Evolutionary conservation across 2,888 invertebrate species (phyloP).

Genomic region (Drosophila testacea): DNA sequence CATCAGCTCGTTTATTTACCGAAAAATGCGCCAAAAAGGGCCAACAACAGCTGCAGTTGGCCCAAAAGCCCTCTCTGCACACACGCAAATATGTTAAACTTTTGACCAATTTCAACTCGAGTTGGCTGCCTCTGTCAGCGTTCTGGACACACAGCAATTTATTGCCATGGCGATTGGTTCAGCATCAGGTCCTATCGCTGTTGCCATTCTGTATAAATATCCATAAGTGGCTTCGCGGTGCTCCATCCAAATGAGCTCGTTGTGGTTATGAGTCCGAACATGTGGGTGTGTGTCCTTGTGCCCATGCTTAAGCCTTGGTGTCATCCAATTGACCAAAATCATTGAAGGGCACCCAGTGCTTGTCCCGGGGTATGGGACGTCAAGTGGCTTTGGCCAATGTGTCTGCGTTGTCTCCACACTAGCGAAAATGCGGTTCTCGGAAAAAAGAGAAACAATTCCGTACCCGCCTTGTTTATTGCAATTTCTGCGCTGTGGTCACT

Average conservation of each 20-base stretch:
- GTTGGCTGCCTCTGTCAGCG: conserved; percentile 59
- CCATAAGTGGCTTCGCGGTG: conserved; percentile 68
- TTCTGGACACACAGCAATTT: conserved; percentile 69
- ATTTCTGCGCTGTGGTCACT: conserved; percentile 58
- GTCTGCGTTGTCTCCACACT: conserved; percentile 31
- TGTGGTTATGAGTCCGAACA: conserved; percentile 58
- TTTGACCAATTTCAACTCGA: conserved; percentile 81
- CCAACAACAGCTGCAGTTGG: conserved; percentile 36
- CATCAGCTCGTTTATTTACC: conserved; percentile 64
- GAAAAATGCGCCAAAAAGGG: conserved; percentile 73
- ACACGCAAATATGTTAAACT: conserved; percentile 81
- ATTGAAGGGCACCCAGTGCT: conserved; percentile 40
- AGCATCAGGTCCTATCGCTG: conserved; percentile 27
- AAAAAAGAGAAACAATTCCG: conserved; percentile 55
- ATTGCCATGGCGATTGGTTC: conserved; percentile 79
- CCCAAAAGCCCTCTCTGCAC: conserved; percentile 40
- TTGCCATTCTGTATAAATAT: conserved; percentile 18
- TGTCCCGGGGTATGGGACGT: conserved; percentile 2
- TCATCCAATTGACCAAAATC: conserved; percentile 66
- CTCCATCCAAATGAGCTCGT: conserved; percentile 48
- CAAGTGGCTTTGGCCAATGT: conserved; percentile 55
- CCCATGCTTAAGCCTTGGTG: conserved; percentile 33
- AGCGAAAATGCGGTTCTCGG: conserved; percentile 29
- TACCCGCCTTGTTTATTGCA: conserved; percentile 67
- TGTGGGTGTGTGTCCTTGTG: conserved; percentile 16